Base-by-base conservation (phyloP, 2,113 vertebrate species). In the Lanius collurio region DNA sequence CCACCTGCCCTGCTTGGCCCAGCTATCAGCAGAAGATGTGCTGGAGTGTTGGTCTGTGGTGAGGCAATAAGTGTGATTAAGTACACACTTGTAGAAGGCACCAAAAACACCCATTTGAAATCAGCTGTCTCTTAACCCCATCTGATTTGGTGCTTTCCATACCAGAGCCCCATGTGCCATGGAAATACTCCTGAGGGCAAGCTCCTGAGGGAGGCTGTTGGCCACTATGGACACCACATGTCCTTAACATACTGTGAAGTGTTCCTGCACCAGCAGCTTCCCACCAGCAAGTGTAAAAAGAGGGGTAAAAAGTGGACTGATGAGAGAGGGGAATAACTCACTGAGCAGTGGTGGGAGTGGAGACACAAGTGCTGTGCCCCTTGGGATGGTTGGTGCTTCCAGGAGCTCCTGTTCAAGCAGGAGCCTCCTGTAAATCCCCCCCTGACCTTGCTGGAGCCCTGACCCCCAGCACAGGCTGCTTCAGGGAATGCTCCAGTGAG, bases 201-300 rank as follows among this genome's bases (percentile, higher is more conserved):
- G 37, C 18, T 90, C 46, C 71, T 27, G 35, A 67, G 46, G 50
- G 42, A 83, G 30, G 39, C 37, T 83, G 0, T 65, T 0, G 1
- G 37, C 42, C 8, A 0, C 31, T 70, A 2, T 9, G 0, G 0
- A 20, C 1, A 2, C 44, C 5, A 3, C 16, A 13, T 16, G 47
- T 44, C 39, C 47, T 57, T 59, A 9, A 15, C 15, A 7, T 15
- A 7, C 14, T 84, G 39, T 53, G 46, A 56, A 53, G 62, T 64
- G 56, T 24, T 87, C 28, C 42, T 94, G 74, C 46, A 89, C 49
- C 52, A 76, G 21, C 31, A 81, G 30, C 53, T 63, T 79, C 64
- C 74, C 60, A 56, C 26, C 18, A 30, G 39, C 37, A 46, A 55
- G 23, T 44, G 9, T 55, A 10, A 65, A 64, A 76, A 50, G 47